phyloP scores from a whole-genome alignment of 2,113 vertebrate genomes.

The Corythaixoides concolor region DNA sequence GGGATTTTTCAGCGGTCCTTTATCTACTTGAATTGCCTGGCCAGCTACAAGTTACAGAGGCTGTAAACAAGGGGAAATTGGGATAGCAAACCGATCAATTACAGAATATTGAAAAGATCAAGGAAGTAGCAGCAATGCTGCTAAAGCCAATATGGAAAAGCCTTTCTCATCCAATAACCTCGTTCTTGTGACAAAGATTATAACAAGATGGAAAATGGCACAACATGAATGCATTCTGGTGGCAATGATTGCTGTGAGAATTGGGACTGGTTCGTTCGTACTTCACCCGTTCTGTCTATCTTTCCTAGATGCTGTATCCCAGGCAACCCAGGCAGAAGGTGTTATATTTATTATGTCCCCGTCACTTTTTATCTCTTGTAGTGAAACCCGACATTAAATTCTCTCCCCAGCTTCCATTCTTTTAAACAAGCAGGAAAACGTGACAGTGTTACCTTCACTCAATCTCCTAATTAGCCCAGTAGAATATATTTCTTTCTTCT shows the following conservation, averaged over 20 bases:
- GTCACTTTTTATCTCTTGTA: conserved; percentile 4
- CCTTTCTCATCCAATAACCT: not conserved
- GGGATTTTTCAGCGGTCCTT: not conserved
- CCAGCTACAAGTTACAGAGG: not conserved
- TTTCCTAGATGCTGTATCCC: conserved; percentile 35
- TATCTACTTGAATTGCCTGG: not conserved
- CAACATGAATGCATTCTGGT: conserved; percentile 13
- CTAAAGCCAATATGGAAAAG: not conserved
- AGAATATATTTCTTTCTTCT: not conserved
- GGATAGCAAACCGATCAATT: conserved; percentile 16
- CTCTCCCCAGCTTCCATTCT: not conserved
- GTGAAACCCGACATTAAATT: not conserved
- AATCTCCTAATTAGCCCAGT: not conserved
- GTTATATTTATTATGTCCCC: conserved; percentile 17
- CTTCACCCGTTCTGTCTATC: not conserved
- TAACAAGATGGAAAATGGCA: conserved; percentile 50
- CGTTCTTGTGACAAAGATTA: conserved; percentile 4
- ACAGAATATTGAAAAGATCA: conserved; percentile 34
- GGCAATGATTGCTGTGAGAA: conserved; percentile 43
- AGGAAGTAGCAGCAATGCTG: not conserved
- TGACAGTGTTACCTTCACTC: not conserved
- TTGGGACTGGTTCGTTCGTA: conserved; percentile 24
- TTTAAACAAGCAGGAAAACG: not conserved
- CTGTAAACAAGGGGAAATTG: conserved; percentile 26
- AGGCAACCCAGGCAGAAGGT: conserved; percentile 17